Conservation (phyloP, 2,797 vertebrate genomes). For the Periparus ater region DNA sequence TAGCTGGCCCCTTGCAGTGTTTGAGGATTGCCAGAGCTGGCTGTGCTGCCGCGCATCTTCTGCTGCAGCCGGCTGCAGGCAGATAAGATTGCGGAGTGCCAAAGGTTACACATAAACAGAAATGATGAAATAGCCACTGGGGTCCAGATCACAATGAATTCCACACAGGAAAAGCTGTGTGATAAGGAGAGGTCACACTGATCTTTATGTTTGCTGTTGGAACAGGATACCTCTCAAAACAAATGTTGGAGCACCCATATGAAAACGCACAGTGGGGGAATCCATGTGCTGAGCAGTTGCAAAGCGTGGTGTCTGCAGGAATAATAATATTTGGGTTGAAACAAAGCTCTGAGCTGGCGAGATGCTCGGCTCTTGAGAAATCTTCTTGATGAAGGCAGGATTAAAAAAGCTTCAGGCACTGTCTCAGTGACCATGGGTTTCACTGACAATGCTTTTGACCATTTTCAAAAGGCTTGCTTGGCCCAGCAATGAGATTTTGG, state of each 20-base stretch:
- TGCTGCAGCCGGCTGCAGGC: slow-evolving; percentile 20
- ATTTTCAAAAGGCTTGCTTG: neutral
- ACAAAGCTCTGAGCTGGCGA: neutral
- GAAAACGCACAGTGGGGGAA: neutral
- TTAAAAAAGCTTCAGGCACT: neutral
- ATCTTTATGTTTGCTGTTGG: slow-evolving; percentile 45
- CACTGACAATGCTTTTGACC: neutral
- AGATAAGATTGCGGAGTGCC: slow-evolving; percentile 66
- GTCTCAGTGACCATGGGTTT: neutral
- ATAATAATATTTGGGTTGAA: neutral
- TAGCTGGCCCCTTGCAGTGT: slow-evolving; percentile 1
- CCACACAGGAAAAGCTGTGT: slow-evolving; percentile 51
- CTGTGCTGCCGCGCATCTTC: slow-evolving; percentile 37
- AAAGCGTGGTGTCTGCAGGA: neutral
- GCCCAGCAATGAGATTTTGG: neutral
- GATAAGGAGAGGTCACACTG: slow-evolving; percentile 64
- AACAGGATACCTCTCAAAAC: slow-evolving; percentile 32
- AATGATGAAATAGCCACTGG: slow-evolving; percentile 55
- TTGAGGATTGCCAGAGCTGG: slow-evolving; percentile 55
- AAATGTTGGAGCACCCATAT: neutral
- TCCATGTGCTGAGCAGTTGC: neutral
- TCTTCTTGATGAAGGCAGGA: neutral
- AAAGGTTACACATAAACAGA: slow-evolving; percentile 66
- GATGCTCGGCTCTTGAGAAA: neutral
- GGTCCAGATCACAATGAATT: slow-evolving; percentile 44